Percentiles rank a stretch among this genome's conserved stretches.
Conservation (phyloP, 2,113 vertebrate species). For the Heterocephalus glaber region DNA sequence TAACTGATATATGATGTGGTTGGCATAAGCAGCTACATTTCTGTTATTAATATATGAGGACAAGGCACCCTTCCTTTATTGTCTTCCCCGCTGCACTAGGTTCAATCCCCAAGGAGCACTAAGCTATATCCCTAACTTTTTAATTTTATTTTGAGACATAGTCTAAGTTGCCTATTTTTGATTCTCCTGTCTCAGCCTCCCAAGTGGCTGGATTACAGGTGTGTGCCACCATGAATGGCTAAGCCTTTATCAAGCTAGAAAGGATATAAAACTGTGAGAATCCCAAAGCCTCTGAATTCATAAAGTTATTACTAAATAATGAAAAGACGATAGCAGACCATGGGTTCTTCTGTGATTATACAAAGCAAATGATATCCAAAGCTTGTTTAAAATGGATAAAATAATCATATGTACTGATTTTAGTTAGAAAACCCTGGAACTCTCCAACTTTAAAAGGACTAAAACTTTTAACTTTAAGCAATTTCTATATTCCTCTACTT, state of each 20-base stretch:
- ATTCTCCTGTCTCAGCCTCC: neutral
- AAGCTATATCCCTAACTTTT: neutral
- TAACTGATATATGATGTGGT: neutral
- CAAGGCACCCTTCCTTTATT: neutral
- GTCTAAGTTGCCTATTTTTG: neutral
- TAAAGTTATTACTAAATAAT: slow-evolving; percentile 38
- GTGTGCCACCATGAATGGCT: neutral
- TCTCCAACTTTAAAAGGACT: slow-evolving; percentile 37
- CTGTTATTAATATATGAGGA: slow-evolving; percentile 17
- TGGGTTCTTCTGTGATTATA: slow-evolving; percentile 52
- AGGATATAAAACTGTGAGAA: slow-evolving; percentile 51
- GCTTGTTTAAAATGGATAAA: slow-evolving; percentile 50
- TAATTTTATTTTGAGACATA: neutral
- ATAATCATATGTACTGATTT: slow-evolving; percentile 35
- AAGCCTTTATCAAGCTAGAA: slow-evolving; percentile 48
- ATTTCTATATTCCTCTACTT: slow-evolving; percentile 14
- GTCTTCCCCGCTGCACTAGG: neutral
- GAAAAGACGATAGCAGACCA: neutral
- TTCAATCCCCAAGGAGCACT: neutral
- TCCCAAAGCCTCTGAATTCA: slow-evolving; percentile 20
- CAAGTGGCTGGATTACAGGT: neutral
- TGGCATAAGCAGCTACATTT: neutral
- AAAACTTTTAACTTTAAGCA: slow-evolving; percentile 14
- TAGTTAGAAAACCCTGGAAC: slow-evolving; percentile 59
- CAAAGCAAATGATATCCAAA: slow-evolving; percentile 57